Base-by-base conservation (phyloP, 2,113 vertebrate genomes). In the Origma solitaria region DNA sequence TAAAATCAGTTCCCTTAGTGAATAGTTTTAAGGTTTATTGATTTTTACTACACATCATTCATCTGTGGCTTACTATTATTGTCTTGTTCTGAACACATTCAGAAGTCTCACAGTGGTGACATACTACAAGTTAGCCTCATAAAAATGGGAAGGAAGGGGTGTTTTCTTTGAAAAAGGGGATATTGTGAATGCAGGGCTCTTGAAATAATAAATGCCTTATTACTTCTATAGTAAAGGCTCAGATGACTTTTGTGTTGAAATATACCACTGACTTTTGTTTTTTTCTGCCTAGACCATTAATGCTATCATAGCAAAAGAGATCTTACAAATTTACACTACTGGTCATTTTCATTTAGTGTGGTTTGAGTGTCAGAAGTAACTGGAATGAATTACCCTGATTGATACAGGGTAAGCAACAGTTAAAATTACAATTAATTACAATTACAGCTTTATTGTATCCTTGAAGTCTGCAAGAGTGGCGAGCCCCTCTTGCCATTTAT, bases 11-110 rank as follows among this genome's bases (percentile, higher is more conserved):
- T 97, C 96, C 96, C 94, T 97, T 97, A 97, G 97, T 97, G 97
- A 97, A 95, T 97, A 98, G 97, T 97, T 98, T 98, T 88, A 97
- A 97, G 93, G 96, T 96, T 97, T 98, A 98, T 98, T 98, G 97
- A 98, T 98, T 98, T 97, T 98, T 97, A 96, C 94, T 95, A 89
- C 93, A 95, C 97, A 97, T 97, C 97, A 97, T 97, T 98, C 96
- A 96, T 98, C 97, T 94, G 95, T 97, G 95, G 92, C 96, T 96
- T 96, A 97, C 73, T 97, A 95, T 87, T 96, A 96, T 88, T 95
- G 94, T 92, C 96, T 95, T 96, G 91, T 96, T 95, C 92, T 95
- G 95, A 97, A 96, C 80, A 93, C 69, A 96, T 95, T 96, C 88
- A 88, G 68, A 97, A 97, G 96, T 95, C 72, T 96, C 90, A 82